phyloP scores from a whole-genome alignment of 2,888 invertebrate genomes.

The Rhagonycha lutea region DNA sequence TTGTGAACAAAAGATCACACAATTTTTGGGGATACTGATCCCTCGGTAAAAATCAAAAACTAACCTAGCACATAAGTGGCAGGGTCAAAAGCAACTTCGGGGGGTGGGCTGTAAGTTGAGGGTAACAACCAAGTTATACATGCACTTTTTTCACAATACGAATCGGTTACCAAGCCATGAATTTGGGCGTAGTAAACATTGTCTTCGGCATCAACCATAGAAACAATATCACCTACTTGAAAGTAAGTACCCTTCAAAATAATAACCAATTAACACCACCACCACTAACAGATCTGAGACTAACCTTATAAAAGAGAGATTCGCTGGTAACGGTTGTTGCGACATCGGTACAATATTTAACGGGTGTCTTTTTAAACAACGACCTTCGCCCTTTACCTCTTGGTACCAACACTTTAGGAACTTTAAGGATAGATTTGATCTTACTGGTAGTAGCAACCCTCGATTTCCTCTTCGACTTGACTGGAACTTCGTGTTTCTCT shows the following conservation, averaged over 20 bases:
- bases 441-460: conserved; percentile 59
- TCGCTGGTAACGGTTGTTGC: conserved; percentile 82
- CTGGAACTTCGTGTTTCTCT: conserved; percentile 48
- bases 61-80: conserved; percentile 86
- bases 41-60: not conserved
- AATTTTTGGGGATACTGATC: no score
- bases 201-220: conserved; percentile 75
- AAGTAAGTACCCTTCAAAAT: conserved; percentile 69
- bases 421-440: conserved; percentile 54
- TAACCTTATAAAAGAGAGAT: conserved; percentile 74
- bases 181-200: conserved; percentile 88
- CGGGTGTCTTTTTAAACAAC: conserved; percentile 77
- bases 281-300: not conserved
- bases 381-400: conserved; percentile 79
- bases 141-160: conserved; percentile 92
- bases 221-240: conserved; percentile 92
- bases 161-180: conserved; percentile 85
- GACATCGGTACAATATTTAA: conserved; percentile 81
- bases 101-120: conserved; percentile 77
- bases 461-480: conserved; percentile 64
- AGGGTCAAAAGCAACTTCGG: conserved; percentile 81
- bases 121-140: conserved; percentile 91
- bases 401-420: conserved; percentile 54
- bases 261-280: not conserved
- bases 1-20: not conserved